Base-by-base conservation (phyloP, 2,797 vertebrate genomes). In the Gallirallus australis region DNA sequence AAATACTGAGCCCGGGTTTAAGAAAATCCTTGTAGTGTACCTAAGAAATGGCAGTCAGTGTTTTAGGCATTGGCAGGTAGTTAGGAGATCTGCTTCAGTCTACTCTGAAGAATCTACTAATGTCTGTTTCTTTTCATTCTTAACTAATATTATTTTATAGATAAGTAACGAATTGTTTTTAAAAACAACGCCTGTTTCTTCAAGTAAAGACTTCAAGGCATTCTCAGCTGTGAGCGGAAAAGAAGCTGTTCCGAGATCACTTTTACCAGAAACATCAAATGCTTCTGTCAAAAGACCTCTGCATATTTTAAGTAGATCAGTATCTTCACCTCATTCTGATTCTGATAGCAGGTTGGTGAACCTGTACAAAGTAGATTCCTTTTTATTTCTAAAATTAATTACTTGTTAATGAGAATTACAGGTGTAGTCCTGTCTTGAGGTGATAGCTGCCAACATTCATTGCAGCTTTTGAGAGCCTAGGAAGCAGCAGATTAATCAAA, bases 341-440 rank as follows among this genome's bases (percentile, higher is more conserved):
- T 57, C 96, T 64, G 97, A 98, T 56, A 97, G 25, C 91, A 98
- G 97, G 98, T 98, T 84, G 94, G 98, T 97, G 77, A 19, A 47
- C 20, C 11, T 61, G 31, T 52, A 33, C 39, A 68, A 68, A 88
- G 19, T 15, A 73, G 12, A 92, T 86, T 68, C 28, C 60, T 56
- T 1, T 60, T 84, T 50, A 23, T 86, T 70, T 85, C 68, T 66
- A 25, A 82, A 65, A 68, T 45, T 8, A 66, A 6, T 42, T 47
- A 54, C 21, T 87, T 45, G 4, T 12, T 53, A 18, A 53, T 57
- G 23, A 64, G 86, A 84, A 45, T 30, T 1, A 25, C n/a, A 35
- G 18, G n/a, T 83, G 11, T 68, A 86, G 56, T 54, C 30, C 13
- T 9, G 12, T 57, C 47, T 77, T 83, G 10, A 65, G 50, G 13